Percentiles rank a stretch among this genome's conserved stretches.
Conservation (phyloP, 2,113 vertebrate species). For the Vidua macroura region DNA sequence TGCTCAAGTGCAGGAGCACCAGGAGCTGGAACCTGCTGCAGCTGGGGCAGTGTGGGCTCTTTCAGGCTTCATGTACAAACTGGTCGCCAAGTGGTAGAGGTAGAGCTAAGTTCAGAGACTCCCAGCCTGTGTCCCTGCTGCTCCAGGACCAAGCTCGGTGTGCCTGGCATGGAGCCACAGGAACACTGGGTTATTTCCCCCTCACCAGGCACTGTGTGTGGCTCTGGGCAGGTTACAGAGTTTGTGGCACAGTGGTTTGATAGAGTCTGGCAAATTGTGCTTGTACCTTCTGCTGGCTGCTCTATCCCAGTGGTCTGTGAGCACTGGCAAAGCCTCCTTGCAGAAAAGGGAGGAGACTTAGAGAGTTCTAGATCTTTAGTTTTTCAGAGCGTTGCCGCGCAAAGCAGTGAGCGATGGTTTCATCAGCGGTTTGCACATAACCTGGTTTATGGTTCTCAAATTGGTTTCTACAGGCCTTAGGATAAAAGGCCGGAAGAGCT, state of each 20-base stretch:
- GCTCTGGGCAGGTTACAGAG: background rate
- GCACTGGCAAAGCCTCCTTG: background rate
- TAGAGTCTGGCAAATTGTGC: background rate
- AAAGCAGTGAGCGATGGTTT: background rate
- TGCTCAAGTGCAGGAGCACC: background rate
- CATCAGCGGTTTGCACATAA: background rate
- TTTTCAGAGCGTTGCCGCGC: background rate
- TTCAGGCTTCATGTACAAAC: background rate
- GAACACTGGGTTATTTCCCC: background rate
- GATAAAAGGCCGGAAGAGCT: constrained; percentile 1
- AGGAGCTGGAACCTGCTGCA: background rate
- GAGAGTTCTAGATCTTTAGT: background rate
- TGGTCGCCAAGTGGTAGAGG: background rate
- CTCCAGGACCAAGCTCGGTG: background rate
- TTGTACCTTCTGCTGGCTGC: background rate
- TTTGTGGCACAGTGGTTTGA: background rate
- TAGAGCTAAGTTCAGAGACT: background rate
- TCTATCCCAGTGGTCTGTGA: background rate
- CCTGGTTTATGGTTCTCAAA: background rate
- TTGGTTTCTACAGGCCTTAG: background rate
- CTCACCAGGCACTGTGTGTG: accelerated
- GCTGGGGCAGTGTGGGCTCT: background rate
- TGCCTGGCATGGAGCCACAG: background rate
- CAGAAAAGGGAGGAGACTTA: background rate
- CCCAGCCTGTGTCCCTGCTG: background rate